phyloP scores from a whole-genome alignment of 2,888 invertebrate species.

The Suillia variegata region DNA sequence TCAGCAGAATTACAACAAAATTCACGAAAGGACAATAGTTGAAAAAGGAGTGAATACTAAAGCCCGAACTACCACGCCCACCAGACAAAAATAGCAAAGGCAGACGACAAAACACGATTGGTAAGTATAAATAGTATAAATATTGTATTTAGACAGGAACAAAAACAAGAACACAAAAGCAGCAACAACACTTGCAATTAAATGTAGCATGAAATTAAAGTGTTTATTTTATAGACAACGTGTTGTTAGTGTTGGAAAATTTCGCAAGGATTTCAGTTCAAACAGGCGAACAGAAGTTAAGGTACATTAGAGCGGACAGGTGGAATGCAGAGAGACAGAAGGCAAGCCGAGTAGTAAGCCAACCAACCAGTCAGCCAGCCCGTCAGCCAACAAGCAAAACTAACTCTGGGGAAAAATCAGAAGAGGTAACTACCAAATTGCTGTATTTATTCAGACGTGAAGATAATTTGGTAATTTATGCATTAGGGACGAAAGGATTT shows the following conservation, averaged over 20 bases:
- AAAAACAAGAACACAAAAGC: not conserved
- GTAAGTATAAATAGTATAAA: too few relatives aligned
- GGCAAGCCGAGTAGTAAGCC: too few relatives aligned
- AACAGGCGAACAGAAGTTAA: not conserved
- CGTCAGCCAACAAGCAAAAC: not conserved
- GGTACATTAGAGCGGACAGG: not conserved
- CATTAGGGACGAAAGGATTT: not conserved
- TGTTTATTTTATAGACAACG: slow-evolving; percentile 32
- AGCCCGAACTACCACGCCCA: not conserved
- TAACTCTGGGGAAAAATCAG: not conserved
- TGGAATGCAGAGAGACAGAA: too few relatives aligned
- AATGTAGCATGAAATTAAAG: slow-evolving; percentile 53
- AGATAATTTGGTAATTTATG: slow-evolving; percentile 14
- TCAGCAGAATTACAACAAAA: not conserved
- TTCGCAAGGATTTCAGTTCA: not conserved
- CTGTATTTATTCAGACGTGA: slow-evolving; percentile 6
- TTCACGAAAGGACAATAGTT: not conserved
- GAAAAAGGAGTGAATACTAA: not conserved
- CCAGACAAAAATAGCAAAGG: not conserved
- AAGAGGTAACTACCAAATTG: slow-evolving; percentile 6
- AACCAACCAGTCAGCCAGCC: too few relatives aligned
- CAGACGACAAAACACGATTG: not conserved
- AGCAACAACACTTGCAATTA: slow-evolving; percentile 32
- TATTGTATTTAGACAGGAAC: too few relatives aligned
- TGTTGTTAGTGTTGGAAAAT: not conserved